Percentiles rank a stretch among this genome's conserved stretches.
These are phyloP conservation scores for Zhuqinia jingwanae DNA, from an alignment of 2,888 invertebrate genomes.

Conservation along the genomic window DNA sequence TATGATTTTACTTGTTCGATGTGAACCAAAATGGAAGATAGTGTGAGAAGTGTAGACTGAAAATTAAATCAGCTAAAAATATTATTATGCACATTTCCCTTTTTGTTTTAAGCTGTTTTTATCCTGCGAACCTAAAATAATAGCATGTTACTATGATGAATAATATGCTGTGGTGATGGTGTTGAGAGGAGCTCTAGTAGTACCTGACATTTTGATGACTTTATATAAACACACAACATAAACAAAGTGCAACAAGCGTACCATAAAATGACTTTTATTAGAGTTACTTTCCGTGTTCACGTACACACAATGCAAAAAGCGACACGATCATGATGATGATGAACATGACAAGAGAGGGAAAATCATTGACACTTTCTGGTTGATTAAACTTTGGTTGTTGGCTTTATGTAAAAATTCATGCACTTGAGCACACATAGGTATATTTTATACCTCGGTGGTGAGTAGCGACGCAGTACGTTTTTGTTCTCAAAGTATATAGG, in stretches of 20 bases:
- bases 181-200: too few relatives aligned
- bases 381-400: slow-evolving; percentile 48
- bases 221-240: slow-evolving; percentile 2
- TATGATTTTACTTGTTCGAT: neutral
- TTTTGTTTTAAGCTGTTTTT: too few relatives aligned
- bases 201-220: slow-evolving; percentile 18
- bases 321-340: slow-evolving; percentile 11
- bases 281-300: neutral
- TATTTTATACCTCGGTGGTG: too few relatives aligned
- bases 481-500: too few relatives aligned
- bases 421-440: neutral
- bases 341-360: too few relatives aligned
- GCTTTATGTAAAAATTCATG: too few relatives aligned
- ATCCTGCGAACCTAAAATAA: neutral
- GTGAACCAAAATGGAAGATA: slow-evolving; percentile 5
- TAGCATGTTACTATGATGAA: too few relatives aligned
- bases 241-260: neutral
- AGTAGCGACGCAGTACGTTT: too few relatives aligned
- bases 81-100: neutral
- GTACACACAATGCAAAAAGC: too few relatives aligned
- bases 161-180: too few relatives aligned
- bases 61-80: neutral
- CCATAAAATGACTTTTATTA: slow-evolving; percentile 11
- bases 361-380: slow-evolving; percentile 54
- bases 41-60: slow-evolving; percentile 5